Percentiles rank a stretch among this genome's conserved stretches.
These are phyloP conservation scores for Sparus aurata DNA, from an alignment of 2,797 vertebrate genomes.

Conservation along the genomic window DNA sequence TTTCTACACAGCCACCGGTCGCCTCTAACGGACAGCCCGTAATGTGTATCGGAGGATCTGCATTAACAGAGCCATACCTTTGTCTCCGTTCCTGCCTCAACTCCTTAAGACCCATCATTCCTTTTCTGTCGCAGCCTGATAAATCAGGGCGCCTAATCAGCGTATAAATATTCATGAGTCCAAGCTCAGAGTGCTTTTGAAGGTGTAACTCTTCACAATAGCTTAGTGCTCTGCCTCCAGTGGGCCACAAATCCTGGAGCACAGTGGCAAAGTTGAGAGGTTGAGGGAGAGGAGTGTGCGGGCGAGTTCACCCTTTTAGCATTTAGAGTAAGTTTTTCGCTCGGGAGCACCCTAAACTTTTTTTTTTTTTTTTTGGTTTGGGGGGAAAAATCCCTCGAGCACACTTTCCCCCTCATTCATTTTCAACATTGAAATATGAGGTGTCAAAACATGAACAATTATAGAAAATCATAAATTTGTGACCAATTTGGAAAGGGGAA, in stretches of 20 bases:
- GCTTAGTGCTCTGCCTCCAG: constrained; percentile 68
- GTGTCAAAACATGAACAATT: constrained; percentile 82
- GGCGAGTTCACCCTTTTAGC: constrained; percentile 62
- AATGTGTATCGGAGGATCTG: constrained; percentile 58
- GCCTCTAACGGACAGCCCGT: constrained; percentile 57
- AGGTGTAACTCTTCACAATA: constrained; percentile 84
- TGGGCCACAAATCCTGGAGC: constrained; percentile 71
- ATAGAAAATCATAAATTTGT: constrained; percentile 85
- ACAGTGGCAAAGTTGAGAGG: constrained; percentile 66
- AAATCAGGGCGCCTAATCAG: constrained; percentile 85
- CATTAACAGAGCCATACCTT: constrained; percentile 61
- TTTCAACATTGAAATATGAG: constrained; percentile 81
- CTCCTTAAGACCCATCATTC: constrained; percentile 77
- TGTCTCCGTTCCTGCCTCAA: constrained; percentile 63
- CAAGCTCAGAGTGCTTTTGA: constrained; percentile 69
- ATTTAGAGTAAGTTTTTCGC: constrained; percentile 67
- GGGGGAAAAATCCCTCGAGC: constrained; percentile 15
- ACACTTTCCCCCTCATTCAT: constrained; percentile 52
- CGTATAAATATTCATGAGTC: constrained; percentile 86
- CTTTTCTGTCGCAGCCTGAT: constrained; percentile 75
- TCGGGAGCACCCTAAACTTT: constrained; percentile 37
- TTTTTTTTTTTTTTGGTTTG: too few species aligned
- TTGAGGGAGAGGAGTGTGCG: constrained; percentile 37
- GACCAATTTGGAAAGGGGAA: constrained; percentile 81
- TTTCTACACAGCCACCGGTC: constrained; percentile 27